Percentiles rank a stretch among this genome's conserved stretches.
Evolutionary conservation across 1,140 invertebrate species (phyloP).

Genomic region (Anastatus disparis): DNA sequence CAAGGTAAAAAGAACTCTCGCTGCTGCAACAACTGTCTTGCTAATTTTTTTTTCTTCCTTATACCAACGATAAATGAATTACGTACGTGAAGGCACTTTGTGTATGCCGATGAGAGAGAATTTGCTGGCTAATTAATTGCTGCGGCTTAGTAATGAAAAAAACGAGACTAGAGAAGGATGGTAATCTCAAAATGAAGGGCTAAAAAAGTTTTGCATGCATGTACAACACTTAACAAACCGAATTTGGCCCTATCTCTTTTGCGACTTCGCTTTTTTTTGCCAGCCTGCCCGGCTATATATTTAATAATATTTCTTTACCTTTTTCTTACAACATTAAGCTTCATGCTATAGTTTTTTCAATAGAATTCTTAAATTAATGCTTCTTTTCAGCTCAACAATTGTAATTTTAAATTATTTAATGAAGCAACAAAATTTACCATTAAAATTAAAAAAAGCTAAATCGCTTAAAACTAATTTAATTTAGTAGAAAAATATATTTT

Average conservation of each 20-base stretch:
- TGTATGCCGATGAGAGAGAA: slow-evolving; percentile 1
- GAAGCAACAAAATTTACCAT: too few species aligned
- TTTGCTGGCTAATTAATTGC: slow-evolving; percentile 36
- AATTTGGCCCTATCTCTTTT: too few species aligned
- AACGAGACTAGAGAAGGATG: background rate
- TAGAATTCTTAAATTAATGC: too few species aligned
- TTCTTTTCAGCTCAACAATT: too few species aligned
- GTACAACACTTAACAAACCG: too few species aligned
- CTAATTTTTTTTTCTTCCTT: slow-evolving; percentile 11
- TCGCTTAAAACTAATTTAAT: too few species aligned
- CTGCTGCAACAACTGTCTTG: background rate
- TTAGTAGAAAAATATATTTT: too few species aligned
- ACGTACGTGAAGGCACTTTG: slow-evolving; percentile 38
- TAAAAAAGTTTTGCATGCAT: slow-evolving; percentile 10
- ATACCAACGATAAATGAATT: slow-evolving; percentile 34
- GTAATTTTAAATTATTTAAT: too few species aligned
- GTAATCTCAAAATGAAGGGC: background rate
- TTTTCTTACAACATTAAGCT: background rate
- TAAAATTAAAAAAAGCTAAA: too few species aligned
- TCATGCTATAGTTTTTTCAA: background rate
- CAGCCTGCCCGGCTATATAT: background rate
- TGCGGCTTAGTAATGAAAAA: slow-evolving; percentile 14
- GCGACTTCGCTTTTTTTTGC: background rate
- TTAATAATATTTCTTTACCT: slow-evolving; percentile 7
- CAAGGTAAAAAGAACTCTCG: slow-evolving; percentile 31